Percentiles rank a stretch among this genome's conserved stretches.
These are phyloP conservation scores for Drepanosiphum platanoidis DNA, from an alignment of 2,888 invertebrate genomes.

Conservation along the genomic window DNA sequence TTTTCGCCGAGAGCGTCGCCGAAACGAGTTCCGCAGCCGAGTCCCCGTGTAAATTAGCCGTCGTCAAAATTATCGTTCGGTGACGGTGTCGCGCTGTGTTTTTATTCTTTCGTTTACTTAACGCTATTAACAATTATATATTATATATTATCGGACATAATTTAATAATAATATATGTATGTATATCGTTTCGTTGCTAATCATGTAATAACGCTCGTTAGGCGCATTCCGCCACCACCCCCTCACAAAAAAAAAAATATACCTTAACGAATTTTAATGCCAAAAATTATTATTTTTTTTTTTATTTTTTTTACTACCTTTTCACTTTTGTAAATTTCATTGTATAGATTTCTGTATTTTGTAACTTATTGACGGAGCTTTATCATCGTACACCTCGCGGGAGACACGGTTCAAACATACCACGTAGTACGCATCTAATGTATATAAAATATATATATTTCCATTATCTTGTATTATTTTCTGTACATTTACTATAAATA, in stretches of 20 bases:
- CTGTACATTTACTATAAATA: too few species aligned
- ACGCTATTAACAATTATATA: neutral
- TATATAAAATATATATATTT: neutral
- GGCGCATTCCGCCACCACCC: neutral
- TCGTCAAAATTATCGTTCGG: too few species aligned
- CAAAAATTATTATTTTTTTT: constrained; percentile 10
- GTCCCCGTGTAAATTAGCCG: too few species aligned
- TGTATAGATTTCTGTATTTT: constrained; percentile 1
- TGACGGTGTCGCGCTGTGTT: too few species aligned
- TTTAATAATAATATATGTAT: too few species aligned
- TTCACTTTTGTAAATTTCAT: neutral
- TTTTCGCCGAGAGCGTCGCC: too few species aligned
- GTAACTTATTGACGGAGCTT: neutral
- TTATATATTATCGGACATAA: neutral
- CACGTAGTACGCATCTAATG: too few species aligned
- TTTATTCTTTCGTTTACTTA: neutral
- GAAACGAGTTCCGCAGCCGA: too few species aligned
- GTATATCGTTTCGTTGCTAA: neutral
- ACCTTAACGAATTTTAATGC: neutral
- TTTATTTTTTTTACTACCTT: neutral
- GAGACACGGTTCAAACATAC: neutral
- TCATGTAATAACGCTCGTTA: neutral
- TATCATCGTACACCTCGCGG: neutral
- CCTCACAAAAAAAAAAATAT: neutral
- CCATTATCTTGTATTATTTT: neutral